Conservation (phyloP, 1,140 invertebrate genomes). For the Atta texana region DNA sequence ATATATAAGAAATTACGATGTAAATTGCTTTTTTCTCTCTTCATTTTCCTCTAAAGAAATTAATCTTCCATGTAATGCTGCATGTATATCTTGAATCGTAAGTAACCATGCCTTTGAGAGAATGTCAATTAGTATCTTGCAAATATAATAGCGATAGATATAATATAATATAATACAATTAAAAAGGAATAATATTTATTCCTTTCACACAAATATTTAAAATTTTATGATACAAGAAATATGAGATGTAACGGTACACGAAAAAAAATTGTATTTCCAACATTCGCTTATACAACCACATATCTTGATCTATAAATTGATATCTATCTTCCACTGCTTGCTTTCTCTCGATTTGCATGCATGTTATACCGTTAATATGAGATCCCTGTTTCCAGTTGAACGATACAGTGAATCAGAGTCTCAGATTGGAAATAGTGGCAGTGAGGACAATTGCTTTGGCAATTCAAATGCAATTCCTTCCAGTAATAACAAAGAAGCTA, state of each 20-base stretch:
- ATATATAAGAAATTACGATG: not conserved
- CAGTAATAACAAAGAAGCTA: constrained; percentile 88
- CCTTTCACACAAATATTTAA: not conserved
- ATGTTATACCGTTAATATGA: constrained; percentile 56
- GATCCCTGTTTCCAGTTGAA: constrained; percentile 89
- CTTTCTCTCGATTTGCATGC: constrained; percentile 25
- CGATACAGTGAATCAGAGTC: constrained; percentile 96
- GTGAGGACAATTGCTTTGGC: constrained; percentile 88
- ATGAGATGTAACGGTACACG: not conserved
- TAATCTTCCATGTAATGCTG: constrained; percentile 4
- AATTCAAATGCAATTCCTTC: constrained; percentile 90
- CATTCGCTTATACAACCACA: not conserved
- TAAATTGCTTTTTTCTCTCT: not conserved
- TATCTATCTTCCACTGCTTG: constrained; percentile 24
- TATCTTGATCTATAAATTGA: constrained; percentile 3
- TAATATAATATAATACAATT: not conserved
- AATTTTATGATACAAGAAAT: not conserved
- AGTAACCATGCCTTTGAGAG: not conserved
- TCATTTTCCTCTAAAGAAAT: constrained; percentile 17
- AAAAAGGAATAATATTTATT: not conserved
- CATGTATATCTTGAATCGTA: not conserved
- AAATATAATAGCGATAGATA: not conserved
- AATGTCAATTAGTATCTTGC: not conserved
- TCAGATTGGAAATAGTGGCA: constrained; percentile 91
- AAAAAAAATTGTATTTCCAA: not conserved